A percentile compares a stretch with the other conserved stretches of the same genome.
phyloP scores from a whole-genome alignment of 2,888 invertebrate species.

The Apamea monoglypha region DNA sequence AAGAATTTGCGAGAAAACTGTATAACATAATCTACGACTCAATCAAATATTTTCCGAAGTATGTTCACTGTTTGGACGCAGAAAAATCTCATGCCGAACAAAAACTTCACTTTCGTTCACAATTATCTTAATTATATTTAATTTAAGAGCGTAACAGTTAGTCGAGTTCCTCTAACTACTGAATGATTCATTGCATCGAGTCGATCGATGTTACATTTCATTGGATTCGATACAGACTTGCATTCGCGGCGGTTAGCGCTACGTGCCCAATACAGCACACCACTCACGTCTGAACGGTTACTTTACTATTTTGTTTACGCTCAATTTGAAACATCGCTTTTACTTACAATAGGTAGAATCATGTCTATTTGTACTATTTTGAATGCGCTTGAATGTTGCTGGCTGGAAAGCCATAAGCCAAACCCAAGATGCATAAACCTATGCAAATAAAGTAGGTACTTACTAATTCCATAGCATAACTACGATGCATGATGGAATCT shows the following conservation, averaged over 20 bases:
- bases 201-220: conserved; percentile 60
- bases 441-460: neutral
- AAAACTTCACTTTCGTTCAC: conserved; percentile 63
- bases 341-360: conserved; percentile 6
- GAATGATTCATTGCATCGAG: conserved; percentile 69
- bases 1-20: conserved; percentile 35
- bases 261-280: conserved; percentile 51
- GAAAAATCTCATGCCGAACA: conserved; percentile 28
- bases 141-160: conserved; percentile 48
- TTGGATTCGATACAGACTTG: conserved; percentile 52
- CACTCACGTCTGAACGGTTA: conserved; percentile 46
- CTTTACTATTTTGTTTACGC: conserved; percentile 47
- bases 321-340: conserved; percentile 43
- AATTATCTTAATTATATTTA: conserved; percentile 63
- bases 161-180: conserved; percentile 62
- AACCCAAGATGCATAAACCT: neutral
- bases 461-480: neutral
- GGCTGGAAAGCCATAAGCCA: neutral
- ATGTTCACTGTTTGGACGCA: conserved; percentile 21
- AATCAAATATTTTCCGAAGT: conserved; percentile 30
- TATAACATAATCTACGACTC: conserved; percentile 23
- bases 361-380: conserved; percentile 3
- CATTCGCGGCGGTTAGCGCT: conserved; percentile 28
- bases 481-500: neutral
- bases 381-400: neutral